Base-by-base conservation (phyloP, 2,888 invertebrate species). In the Diaphora mendica region DNA sequence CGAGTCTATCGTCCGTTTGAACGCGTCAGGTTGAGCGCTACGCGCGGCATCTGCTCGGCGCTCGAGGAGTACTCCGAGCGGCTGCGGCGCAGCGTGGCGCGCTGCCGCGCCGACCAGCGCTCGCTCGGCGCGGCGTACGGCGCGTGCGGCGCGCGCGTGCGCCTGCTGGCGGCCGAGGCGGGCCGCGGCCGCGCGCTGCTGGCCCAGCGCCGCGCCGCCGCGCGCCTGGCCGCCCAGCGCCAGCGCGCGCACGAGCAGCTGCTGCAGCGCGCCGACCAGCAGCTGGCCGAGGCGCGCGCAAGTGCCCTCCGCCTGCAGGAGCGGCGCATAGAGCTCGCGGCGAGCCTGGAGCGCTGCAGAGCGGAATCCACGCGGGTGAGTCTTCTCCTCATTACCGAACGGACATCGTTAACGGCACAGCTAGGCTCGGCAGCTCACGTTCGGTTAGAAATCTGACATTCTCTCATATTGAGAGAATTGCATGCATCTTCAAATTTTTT, bases 21-120 rank as follows among this genome's bases (percentile, higher is more conserved):
- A n/a, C 35, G 70, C 67, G 30, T 20, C 71, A 78, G 78, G 74
- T 30, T 92, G 33, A 83, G 70, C 68, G 88, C 89, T 77, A 88
- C 92, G 59, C 92, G 93, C 48, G 88, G 87, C 75, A 90, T 93
- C n/a, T 91, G 92, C 84, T 90, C 89, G 74, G 91, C 89, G 70
- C 85, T 94, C 48, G 90, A 92, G 75, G 88, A 91, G 67, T 88
- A 90, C 82, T 85, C 86, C 77, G 88, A 84, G 76, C 86, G 91
- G 3, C 86, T 94, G 69, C 91, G 91, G 59, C 88, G 87, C 51
- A 85, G 91, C 20, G 80, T 93, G 71, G 84, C 88, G 23, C 90
- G 93, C 55, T 88, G 88, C 82, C 86, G 89, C 59, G 84, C 82
- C 2, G 93, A 93, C 87, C 90, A 91, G 80, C 86, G 78, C 8